phyloP scores from a whole-genome alignment of 2,797 vertebrate genomes.

The Cossypha caffra region DNA sequence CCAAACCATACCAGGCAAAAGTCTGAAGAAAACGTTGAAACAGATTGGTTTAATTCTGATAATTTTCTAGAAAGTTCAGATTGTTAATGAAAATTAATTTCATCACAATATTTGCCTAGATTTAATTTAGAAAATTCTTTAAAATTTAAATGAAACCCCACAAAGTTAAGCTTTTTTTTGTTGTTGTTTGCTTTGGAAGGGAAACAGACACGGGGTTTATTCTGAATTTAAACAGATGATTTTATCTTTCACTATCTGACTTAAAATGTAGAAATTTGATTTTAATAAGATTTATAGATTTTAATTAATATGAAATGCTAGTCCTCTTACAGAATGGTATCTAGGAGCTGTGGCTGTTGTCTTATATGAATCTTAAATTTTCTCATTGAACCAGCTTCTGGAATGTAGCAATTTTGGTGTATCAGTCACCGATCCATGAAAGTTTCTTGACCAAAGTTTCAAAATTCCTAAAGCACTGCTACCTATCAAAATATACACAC shows the following conservation, averaged over 20 bases:
- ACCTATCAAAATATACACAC: background rate
- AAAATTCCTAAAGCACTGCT: background rate
- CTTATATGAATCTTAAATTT: background rate
- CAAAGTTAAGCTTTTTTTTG: background rate
- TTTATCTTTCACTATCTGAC: background rate
- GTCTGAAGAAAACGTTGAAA: background rate
- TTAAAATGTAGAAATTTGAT: background rate
- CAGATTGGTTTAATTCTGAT: background rate
- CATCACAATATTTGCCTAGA: background rate
- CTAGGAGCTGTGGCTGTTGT: background rate
- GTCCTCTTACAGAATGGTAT: background rate
- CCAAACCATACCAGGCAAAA: background rate
- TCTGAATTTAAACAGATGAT: background rate
- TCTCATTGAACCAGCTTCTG: background rate
- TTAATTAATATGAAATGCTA: background rate
- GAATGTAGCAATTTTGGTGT: background rate
- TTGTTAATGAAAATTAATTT: background rate
- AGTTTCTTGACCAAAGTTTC: background rate
- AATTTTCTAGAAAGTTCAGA: background rate
- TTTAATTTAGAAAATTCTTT: background rate
- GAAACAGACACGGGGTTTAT: background rate
- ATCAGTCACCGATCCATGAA: background rate
- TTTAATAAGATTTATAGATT: background rate
- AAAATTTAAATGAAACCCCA: background rate
- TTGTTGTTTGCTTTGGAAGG: background rate